Base-by-base conservation (phyloP, 2,888 invertebrate species). In the Xylota segnis region DNA sequence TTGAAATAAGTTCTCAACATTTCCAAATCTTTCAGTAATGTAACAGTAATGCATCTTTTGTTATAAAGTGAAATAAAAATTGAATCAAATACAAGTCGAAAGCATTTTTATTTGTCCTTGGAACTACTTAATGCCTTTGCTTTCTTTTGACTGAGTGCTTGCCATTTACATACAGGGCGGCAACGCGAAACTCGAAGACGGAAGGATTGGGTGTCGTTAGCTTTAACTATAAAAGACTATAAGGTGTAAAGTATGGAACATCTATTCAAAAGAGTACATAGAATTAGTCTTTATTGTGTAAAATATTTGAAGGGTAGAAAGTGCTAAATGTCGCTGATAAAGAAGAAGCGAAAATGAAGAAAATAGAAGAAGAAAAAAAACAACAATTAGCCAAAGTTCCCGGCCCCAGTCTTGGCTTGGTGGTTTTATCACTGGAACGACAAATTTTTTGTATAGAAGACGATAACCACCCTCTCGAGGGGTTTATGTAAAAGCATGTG, bases 401-500 rank as follows among this genome's bases (percentile, higher is more conserved):
- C 47, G 32, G 6, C 27, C 18, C 34, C 54, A 50, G 76, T 71
- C 71, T 71, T 58, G 9, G 58, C 71, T 71, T 58, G 9, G 58
- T 54, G 16, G 83, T 71, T 65, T 71, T 68, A 66, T 78, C 83
- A 61, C 66, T 74, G 40, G 37, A 84, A 56, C 29, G 45, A 81
- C 45, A 58, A 65, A 9, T 18, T 70, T 74, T 83, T 68, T 84
- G 75, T 52, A 75, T 58, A 75, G 79, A 65, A 63, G 10, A 58
- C 56, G 74, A 75, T 84, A 81, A 72, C 70, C 70, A 65, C 23
- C 52, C 63, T 70, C 61, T 75, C 52, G 32, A 70, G 59, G 40
- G 79, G 58, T 54, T 84, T 79, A 81, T 79, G 65, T 84, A 79
- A 75, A 79, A 59, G 70, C 52, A 70, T 81, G 68, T 79, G 34